Evolutionary conservation across 2,113 vertebrate genomes (phyloP).

Genomic region (Serinus canaria): DNA sequence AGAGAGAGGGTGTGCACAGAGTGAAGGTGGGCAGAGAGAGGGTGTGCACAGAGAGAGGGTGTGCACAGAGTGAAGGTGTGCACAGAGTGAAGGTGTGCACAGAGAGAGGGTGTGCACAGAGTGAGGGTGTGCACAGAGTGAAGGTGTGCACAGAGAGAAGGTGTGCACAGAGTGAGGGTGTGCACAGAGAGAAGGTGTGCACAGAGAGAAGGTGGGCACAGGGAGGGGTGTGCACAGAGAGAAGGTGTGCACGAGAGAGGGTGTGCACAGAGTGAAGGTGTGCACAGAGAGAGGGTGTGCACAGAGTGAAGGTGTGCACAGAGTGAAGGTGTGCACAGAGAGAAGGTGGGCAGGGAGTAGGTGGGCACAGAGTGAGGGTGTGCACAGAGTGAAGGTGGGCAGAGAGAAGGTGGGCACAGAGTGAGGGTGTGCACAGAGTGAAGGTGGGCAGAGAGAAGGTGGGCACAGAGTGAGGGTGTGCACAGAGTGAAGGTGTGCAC

Average conservation of each 20-base stretch:
- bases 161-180: background rate
- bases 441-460: rapidly evolving
- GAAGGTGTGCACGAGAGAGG: no score
- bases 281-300: rapidly evolving
- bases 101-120: no score
- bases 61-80: no score
- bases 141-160: background rate
- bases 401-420: rapidly evolving
- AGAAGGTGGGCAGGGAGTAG: no score
- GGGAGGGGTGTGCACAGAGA: rapidly evolving
- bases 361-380: rapidly evolving
- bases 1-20: no score
- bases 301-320: background rate
- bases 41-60: no score
- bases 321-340: rapidly evolving
- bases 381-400: background rate
- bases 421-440: background rate
- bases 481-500: background rate
- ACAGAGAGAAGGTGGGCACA: rapidly evolving
- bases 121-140: background rate
- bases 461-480: rapidly evolving
- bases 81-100: no score
- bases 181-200: background rate
- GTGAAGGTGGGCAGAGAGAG: no score
- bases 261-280: rapidly evolving